Conservation (phyloP, 2,113 vertebrate genomes). For the Dromaius novaehollandiae region DNA sequence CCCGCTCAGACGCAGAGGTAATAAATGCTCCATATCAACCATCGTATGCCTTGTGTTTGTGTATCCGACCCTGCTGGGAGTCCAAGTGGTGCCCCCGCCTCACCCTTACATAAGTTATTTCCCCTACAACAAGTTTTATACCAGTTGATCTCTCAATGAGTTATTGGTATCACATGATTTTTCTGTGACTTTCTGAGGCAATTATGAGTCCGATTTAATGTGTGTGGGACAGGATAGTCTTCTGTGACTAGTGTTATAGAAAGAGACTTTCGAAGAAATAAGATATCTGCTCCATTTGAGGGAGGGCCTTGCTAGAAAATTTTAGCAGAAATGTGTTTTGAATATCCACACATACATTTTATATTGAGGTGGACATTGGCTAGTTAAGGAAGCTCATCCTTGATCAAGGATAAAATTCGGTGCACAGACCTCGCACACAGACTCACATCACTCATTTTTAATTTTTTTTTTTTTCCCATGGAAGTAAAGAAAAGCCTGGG, state of each 20-base stretch:
- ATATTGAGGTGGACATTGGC: not conserved
- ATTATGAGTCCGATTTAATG: not conserved
- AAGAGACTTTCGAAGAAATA: not conserved
- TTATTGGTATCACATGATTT: not conserved
- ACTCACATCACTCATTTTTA: not conserved
- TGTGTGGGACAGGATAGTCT: not conserved
- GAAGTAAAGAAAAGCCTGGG: not conserved
- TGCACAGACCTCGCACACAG: not conserved
- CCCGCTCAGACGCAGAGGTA: too few species aligned
- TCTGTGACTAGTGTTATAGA: not conserved
- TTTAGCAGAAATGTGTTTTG: not conserved
- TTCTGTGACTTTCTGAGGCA: not conserved
- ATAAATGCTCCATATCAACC: too few species aligned
- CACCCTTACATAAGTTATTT: not conserved
- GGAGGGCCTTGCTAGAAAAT: not conserved
- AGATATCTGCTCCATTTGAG: not conserved
- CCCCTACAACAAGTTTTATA: not conserved
- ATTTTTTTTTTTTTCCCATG: accelerated
- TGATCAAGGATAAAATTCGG: not conserved
- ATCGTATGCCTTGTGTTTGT: too few species aligned
- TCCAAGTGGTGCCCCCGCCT: too few species aligned
- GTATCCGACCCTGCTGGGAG: too few species aligned
- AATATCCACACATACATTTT: accelerated
- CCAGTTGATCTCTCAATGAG: not conserved
- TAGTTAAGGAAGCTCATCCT: not conserved